Base-by-base conservation (phyloP, 1,140 invertebrate species). In the Octopus sinensis region DNA sequence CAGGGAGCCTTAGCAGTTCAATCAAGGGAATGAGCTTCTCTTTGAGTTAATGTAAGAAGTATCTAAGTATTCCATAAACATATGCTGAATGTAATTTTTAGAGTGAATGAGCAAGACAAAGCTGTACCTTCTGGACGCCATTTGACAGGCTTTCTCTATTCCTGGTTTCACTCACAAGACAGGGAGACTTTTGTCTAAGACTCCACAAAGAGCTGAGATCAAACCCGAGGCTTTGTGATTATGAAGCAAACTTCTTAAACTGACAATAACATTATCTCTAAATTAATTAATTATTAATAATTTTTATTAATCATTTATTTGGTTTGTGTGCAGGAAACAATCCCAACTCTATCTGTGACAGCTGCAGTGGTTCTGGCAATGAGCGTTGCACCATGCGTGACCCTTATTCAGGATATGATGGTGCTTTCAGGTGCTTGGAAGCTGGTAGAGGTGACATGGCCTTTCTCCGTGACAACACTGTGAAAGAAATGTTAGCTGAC, bases 321-420 rank as follows among this genome's bases (percentile, higher is more conserved):
- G 79, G 23, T 73, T 82, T 54, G 53, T 76, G 82, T 86, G 54
- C 86, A 93, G 94, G 95, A 82, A 94, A 95, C 86, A 96, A 96
- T 90, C 94, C 94, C 13, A 93, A 94, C 83, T 92, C 93, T 81
- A 92, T 98, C 5, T 99, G 97, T 90, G 92, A 94, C 76, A 89
- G 98, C 0, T 99, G 97, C 90, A 92, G 93, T 62, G 96, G 96
- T 17, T 86, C 81, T 56, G 84, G 83, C 17, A 86, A 87, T 23
- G 85, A 88, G 78, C 94, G 94, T 83, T 99, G 97, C 89, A 96
- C 96, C 0, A 93, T 94, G 78, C 93, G 94, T 6, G 97, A 99
- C 92, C 95, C 95, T 0, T 97, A 96, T 90, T 94, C 95, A 77
- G 96, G 96, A 0, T 97, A 96, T 88, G 94, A 95, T 76, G 96